Conservation (phyloP, 92 coral and sea anemone species). For the Bergia puertoricense region DNA sequence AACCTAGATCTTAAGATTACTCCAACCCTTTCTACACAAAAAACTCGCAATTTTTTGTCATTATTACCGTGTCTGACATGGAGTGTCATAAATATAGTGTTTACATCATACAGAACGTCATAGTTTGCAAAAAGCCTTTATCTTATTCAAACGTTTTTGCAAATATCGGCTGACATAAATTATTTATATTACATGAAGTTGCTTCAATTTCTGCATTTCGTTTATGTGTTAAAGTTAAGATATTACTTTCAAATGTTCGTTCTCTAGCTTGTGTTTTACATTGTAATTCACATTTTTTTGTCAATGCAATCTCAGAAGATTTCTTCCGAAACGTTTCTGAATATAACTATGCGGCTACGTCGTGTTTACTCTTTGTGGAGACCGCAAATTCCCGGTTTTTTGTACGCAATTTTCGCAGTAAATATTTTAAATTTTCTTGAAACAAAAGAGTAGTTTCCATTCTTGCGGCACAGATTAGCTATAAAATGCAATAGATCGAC, state of each 20-base stretch:
- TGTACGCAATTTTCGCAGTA: constrained; percentile 22
- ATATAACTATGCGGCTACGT: neutral
- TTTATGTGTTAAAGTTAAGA: neutral
- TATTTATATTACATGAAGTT: neutral
- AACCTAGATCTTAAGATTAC: constrained; percentile 1
- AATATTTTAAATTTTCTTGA: constrained; percentile 42
- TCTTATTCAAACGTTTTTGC: neutral
- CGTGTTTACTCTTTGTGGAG: constrained; percentile 13
- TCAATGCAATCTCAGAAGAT: constrained; percentile 5
- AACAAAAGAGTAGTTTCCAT: constrained; percentile 26
- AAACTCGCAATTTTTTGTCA: neutral
- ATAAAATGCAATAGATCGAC: constrained; percentile 2
- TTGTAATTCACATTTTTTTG: neutral
- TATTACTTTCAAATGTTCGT: neutral
- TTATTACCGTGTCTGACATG: neutral
- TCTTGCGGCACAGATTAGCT: constrained; percentile 19
- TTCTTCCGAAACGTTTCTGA: neutral
- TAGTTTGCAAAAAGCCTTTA: neutral
- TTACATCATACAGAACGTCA: neutral
- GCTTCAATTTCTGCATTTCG: neutral
- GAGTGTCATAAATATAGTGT: constrained; percentile 4
- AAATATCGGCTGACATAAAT: neutral
- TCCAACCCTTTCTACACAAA: neutral
- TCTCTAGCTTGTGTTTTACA: neutral
- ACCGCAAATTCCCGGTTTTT: constrained; percentile 40